Evolutionary conservation across 2,888 invertebrate species (phyloP), one percentile per base, ranked within the genome.

Genomic region (Aporophyla nigra): DNA sequence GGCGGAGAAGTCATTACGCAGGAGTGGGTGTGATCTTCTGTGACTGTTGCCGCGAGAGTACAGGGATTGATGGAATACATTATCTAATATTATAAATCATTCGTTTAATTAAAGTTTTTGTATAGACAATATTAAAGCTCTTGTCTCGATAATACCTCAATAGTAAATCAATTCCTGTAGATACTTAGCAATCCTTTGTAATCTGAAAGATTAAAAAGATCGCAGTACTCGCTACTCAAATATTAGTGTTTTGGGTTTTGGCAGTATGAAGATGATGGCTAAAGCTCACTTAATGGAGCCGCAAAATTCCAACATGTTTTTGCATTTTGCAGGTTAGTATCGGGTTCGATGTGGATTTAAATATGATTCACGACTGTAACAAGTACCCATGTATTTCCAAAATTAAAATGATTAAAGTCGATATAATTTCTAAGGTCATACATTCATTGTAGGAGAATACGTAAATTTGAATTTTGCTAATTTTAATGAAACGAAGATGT

Each of bases 11-110:
- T 84, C 90, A 90, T 93, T 91, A 81, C 84, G 79, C 86, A 85
- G 86, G 86, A 93, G 94, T 94, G 94, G 95, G 95, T 94, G 95
- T 95, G 95, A 95, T 93, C 87, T 80, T 81, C 86, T 91, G 85
- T 91, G 78, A 82, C 80, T 82, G 71, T 76, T 82, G 82, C 87
- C 85, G 84, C 78, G 56, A 72, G n/a, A 67, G 63, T 78, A 62
- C 46, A 74, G 33, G 43, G 59, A 73, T 72, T 33, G 56, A 76
- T 84, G 56, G 58, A 69, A 67, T 40, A 33, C 54, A 46, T 74
- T 33, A 67, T 62, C 54, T n/a, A 62, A 66, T 53, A 40, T 49
- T 76, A n/a, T 51, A 54, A 66, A 46, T 62, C 51, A 1, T 46
- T 49, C 7, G n/a, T 66, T 66, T 24, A 7, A 54, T 59, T n/a